Percentiles rank a stretch among this genome's conserved stretches.
phyloP scores from a whole-genome alignment of 1,140 invertebrate genomes.

The Aphis gossypii region DNA sequence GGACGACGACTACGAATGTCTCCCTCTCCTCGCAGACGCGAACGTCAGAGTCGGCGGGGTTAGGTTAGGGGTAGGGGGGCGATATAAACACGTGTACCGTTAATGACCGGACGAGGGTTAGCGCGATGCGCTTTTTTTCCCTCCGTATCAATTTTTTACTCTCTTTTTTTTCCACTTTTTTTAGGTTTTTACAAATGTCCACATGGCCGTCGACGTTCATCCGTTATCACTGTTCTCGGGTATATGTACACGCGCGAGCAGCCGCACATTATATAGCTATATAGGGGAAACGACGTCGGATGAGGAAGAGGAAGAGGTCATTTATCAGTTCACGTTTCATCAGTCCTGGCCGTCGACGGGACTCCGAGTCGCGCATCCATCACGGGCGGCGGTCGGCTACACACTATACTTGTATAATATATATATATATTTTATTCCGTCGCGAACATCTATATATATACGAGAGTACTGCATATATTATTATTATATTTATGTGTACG shows the following conservation, averaged over 20 bases:
- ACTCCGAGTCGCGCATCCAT: constrained; percentile 37
- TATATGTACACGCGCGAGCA: background rate
- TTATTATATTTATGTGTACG: background rate
- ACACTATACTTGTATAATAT: background rate
- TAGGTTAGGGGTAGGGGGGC: no score
- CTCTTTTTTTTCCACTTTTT: background rate
- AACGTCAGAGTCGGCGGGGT: no score
- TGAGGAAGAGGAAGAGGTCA: constrained; percentile 15
- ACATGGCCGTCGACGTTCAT: constrained; percentile 44
- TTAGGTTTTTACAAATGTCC: constrained; percentile 45
- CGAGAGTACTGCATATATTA: background rate
- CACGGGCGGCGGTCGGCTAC: background rate
- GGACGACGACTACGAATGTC: background rate
- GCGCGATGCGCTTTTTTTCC: background rate
- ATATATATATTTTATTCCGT: background rate
- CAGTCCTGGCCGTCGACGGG: constrained; percentile 10
- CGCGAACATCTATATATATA: background rate
- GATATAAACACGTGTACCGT: constrained; percentile 50
- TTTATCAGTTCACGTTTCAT: constrained; percentile 56
- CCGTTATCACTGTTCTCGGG: constrained; percentile 43
- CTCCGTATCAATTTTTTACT: constrained; percentile 48
- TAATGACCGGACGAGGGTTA: constrained; percentile 39
- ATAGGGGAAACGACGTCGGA: background rate
- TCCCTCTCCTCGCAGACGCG: background rate
- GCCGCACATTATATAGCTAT: background rate